Base-by-base conservation (phyloP, 2,797 vertebrate species). In the Oreochromis mossambicus region DNA sequence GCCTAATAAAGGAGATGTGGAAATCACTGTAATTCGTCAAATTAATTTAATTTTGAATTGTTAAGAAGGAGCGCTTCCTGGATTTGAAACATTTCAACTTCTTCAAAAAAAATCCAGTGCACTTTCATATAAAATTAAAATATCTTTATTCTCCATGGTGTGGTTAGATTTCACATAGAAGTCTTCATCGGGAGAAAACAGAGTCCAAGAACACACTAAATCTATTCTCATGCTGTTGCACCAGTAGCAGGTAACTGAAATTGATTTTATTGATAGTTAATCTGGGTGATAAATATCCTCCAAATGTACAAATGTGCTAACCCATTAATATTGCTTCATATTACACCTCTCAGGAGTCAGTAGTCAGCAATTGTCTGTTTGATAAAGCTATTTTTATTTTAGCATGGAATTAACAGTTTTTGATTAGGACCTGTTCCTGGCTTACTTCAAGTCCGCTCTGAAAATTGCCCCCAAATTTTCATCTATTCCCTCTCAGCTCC, bases 151-250 rank as follows among this genome's bases (percentile, higher is more conserved):
- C 34, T 38, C 34, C 34, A 38, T 38, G 34, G 34, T 38, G 6
- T 38, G 58, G 34, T 63, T 63, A 63, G 34, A 63, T 63, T 63
- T 63, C 32, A 63, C 58, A 36, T 63, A n/a, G 38, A 63, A 63
- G 6, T 36, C 11, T 63, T 38, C 4, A 63, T 38, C 3, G 2
- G 34, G 6, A 63, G 34, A 63, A 63, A 63, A 63, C 61, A 38
- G 61, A 63, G 61, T 36, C 32, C 58, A 63, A 7, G 19, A 63
- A 63, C 61, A 63, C 34, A 38, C 11, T 21, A 21, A 63, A 63
- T 63, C 2, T 38, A 38, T 63, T 63, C 58, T 36, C 1, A 4
- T 36, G 58, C 5, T 63, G 58, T 63, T 5, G 17, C 58, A 63
- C 4, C 58, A 63, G 58, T 63, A 63, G 58, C 34, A 63, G 19